Conservation (phyloP, 2,113 vertebrate species). For the Choloepus hoffmanni region DNA sequence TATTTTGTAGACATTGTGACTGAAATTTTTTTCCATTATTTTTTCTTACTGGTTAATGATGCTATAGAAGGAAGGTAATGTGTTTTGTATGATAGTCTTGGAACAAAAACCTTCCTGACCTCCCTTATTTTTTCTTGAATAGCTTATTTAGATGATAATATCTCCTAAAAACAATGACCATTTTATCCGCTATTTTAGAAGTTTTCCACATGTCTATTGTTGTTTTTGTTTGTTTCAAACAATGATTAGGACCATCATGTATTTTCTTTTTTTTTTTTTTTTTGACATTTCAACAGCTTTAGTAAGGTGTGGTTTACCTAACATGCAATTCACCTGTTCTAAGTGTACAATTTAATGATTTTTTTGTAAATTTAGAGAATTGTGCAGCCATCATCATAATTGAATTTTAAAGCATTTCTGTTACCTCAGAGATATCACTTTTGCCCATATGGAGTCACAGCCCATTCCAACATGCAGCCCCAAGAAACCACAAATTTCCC, state of each 20-base stretch:
- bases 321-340: not conserved
- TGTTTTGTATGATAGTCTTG: not conserved
- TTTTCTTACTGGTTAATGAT: not conserved
- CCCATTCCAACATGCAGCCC: accelerated
- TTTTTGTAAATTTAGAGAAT: slow-evolving; percentile 7
- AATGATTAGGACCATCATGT: not conserved
- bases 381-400: not conserved
- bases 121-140: not conserved
- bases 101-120: not conserved
- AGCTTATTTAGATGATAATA: slow-evolving; percentile 56
- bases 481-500: not conserved
- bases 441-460: not conserved
- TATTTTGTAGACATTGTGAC: not conserved
- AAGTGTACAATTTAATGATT: not conserved
- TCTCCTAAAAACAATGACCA: slow-evolving; percentile 43
- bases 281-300: not conserved
- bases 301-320: not conserved
- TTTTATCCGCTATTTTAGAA: slow-evolving; percentile 49
- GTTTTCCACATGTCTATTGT: not conserved
- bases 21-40: slow-evolving; percentile 41
- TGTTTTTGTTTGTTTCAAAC: slow-evolving; percentile 43
- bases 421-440: not conserved
- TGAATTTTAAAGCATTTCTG: not conserved
- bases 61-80: not conserved
- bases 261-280: not conserved